Evolutionary conservation across 1,140 invertebrate genomes (phyloP).

Genomic region (Temnothorax curvispinosus): DNA sequence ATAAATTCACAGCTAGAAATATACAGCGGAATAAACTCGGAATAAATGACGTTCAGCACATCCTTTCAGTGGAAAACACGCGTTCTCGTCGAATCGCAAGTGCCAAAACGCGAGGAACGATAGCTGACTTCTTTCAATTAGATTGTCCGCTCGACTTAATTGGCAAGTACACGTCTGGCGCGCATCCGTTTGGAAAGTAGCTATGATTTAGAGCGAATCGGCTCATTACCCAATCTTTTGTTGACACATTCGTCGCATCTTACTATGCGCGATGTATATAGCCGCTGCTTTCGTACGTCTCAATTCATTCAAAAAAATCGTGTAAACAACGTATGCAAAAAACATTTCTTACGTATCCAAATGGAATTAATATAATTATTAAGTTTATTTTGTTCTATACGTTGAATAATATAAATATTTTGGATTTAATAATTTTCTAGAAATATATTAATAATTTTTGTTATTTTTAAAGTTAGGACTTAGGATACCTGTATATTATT

Average conservation of each 20-base stretch:
- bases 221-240: conserved; percentile 36
- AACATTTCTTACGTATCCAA: neutral
- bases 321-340: neutral
- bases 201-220: conserved; percentile 50
- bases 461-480: neutral
- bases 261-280: conserved; percentile 15
- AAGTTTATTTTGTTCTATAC: neutral
- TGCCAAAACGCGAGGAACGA: conserved; percentile 47
- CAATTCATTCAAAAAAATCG: conserved; percentile 18
- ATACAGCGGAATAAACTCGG: conserved; percentile 28
- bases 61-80: neutral
- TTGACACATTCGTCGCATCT: conserved; percentile 12
- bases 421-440: neutral
- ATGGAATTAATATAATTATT: neutral
- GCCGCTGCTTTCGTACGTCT: neutral
- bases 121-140: conserved; percentile 47
- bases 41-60: conserved; percentile 9
- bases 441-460: neutral
- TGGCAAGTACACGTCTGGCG: conserved; percentile 51
- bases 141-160: conserved; percentile 59
- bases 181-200: conserved; percentile 32
- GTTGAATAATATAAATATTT: neutral
- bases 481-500: neutral
- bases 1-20: conserved; percentile 37
- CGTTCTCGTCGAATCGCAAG: neutral